phyloP scores from a whole-genome alignment of 1,140 invertebrate species.

The Micrasema minimum region DNA sequence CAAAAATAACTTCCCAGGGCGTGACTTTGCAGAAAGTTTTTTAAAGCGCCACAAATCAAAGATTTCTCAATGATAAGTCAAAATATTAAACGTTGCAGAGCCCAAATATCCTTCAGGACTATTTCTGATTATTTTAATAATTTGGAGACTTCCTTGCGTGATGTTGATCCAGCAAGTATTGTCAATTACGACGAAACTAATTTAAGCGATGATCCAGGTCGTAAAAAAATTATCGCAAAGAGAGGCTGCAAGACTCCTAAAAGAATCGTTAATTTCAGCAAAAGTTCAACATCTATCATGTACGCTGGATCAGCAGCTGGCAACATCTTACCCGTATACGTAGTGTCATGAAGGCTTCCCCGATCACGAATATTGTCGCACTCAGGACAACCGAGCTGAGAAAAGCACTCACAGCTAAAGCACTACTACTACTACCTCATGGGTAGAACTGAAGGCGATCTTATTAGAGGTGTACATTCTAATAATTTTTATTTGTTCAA shows the following conservation, averaged over 20 bases:
- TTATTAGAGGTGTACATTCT: too few species aligned
- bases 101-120: too few species aligned
- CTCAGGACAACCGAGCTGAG: too few species aligned
- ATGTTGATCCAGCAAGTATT: conserved; percentile 1
- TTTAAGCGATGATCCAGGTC: background rate
- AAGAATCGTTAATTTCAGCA: conserved; percentile 1
- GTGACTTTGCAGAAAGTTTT: conserved; percentile 6
- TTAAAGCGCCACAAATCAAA: conserved; percentile 4
- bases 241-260: background rate
- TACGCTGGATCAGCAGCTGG: conserved; percentile 3
- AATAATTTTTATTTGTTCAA: too few species aligned
- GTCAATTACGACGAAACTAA: conserved; percentile 1
- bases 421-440: too few species aligned
- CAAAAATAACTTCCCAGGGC: conserved; percentile 8
- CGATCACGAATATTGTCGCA: too few species aligned
- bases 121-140: too few species aligned
- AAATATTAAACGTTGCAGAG: background rate
- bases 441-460: too few species aligned
- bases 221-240: background rate
- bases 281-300: conserved; percentile 2
- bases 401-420: too few species aligned
- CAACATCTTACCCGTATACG: background rate
- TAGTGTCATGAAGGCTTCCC: too few species aligned
- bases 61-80: conserved; percentile 3
- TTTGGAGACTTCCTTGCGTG: background rate